phyloP scores from a whole-genome alignment of 2,797 vertebrate species.

The Acanthopagrus latus region DNA sequence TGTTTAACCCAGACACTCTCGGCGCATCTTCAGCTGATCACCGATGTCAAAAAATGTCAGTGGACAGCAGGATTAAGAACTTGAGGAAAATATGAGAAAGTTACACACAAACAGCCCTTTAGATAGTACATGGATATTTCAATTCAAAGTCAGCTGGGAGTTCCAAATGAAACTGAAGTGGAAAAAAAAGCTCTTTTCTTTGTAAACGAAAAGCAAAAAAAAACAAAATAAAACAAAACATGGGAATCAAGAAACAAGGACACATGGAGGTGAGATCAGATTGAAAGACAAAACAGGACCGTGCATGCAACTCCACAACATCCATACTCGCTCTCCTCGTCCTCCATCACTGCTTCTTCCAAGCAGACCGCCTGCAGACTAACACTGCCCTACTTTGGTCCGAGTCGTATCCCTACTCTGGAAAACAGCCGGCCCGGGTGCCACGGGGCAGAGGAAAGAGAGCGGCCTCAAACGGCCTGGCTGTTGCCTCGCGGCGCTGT shows the following conservation, averaged over 20 bases:
- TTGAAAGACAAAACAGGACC: not conserved
- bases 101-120: not conserved
- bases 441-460: slow-evolving; percentile 18
- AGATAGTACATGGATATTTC: not conserved
- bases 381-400: slow-evolving; percentile 51
- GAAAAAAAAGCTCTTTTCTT: not conserved
- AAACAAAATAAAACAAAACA: too few relatives aligned
- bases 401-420: slow-evolving; percentile 24
- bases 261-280: not conserved
- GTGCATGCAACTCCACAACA: not conserved
- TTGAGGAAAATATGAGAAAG: not conserved
- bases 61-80: not conserved
- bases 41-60: not conserved
- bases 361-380: slow-evolving; percentile 43
- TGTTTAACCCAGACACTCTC: not conserved
- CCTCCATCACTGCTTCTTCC: not conserved
- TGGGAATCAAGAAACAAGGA: not conserved
- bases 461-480: not conserved
- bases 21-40: not conserved
- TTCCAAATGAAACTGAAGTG: not conserved
- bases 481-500: slow-evolving; percentile 23
- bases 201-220: too few relatives aligned
- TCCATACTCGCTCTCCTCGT: not conserved
- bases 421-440: slow-evolving; percentile 19
- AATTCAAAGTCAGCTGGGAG: not conserved